Evolutionary conservation across 2,113 vertebrate species (phyloP).

Genomic region (Gracilinanus agilis): DNA sequence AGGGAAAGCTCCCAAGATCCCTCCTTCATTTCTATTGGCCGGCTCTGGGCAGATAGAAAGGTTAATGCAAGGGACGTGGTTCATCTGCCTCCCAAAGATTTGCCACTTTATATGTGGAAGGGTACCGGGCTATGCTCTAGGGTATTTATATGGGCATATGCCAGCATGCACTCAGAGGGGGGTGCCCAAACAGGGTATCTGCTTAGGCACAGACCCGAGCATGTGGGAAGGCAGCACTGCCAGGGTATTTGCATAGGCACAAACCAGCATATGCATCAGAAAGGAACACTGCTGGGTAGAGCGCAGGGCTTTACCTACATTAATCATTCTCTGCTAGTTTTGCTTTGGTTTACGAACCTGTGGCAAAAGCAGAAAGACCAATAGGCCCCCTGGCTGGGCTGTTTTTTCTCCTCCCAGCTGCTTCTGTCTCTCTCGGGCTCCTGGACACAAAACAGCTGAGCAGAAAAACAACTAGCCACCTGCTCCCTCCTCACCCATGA

Average conservation of each 20-base stretch:
- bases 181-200: neutral
- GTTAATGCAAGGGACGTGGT: neutral
- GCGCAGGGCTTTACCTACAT: neutral
- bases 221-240: neutral
- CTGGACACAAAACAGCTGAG: slow-evolving; percentile 83
- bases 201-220: neutral
- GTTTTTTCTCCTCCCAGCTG: slow-evolving; percentile 81
- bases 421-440: slow-evolving; percentile 74
- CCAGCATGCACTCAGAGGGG: neutral
- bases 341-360: slow-evolving; percentile 61
- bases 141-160: slow-evolving; percentile 13
- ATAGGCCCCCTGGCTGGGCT: slow-evolving; percentile 37
- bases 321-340: neutral
- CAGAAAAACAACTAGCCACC: slow-evolving; percentile 85
- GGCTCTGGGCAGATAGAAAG: slow-evolving; percentile 65
- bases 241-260: neutral
- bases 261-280: neutral
- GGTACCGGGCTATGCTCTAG: slow-evolving; percentile 43
- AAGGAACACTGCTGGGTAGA: neutral
- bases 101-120: slow-evolving; percentile 70
- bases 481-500: slow-evolving; percentile 83
- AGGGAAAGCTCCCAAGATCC: slow-evolving; percentile 53
- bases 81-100: slow-evolving; percentile 18
- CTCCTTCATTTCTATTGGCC: slow-evolving; percentile 63
- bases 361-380: slow-evolving; percentile 67